Evolutionary conservation across 2,797 vertebrate genomes (phyloP).

Genomic region (Pachyuromys duprasi): DNA sequence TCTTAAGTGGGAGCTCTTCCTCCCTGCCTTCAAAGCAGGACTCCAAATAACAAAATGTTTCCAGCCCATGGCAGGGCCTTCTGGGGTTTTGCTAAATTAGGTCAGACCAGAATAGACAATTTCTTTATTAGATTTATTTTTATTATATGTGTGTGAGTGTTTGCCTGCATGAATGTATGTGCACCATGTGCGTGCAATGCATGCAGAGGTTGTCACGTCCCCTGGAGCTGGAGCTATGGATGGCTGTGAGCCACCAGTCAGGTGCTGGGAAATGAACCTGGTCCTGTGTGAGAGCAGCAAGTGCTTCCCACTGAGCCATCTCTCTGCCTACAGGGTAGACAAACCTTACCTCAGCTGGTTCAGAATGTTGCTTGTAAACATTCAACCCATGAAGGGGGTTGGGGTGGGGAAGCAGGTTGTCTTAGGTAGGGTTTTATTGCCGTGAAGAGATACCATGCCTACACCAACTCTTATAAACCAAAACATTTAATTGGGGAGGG

Average conservation of each 20-base stretch:
- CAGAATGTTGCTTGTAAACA: not conserved
- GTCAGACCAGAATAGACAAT: not conserved
- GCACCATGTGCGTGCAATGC: not conserved
- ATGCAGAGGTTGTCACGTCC: not conserved
- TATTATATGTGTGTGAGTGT: not conserved
- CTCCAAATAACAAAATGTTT: not conserved
- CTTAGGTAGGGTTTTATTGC: not conserved
- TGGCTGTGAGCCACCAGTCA: not conserved
- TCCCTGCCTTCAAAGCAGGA: not conserved
- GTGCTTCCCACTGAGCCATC: not conserved
- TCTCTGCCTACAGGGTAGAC: not conserved
- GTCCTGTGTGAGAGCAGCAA: not conserved
- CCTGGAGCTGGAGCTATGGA: not conserved
- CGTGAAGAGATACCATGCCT: not conserved
- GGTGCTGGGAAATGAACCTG: not conserved
- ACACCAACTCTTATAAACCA: not conserved
- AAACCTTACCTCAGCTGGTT: not conserved
- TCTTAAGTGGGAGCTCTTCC: not conserved
- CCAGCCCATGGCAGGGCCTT: not conserved
- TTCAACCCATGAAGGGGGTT: not conserved
- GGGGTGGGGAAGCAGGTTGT: not conserved
- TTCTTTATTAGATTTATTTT: not conserved
- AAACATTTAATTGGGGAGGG: not conserved
- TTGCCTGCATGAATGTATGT: not conserved
- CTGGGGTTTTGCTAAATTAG: not conserved